Evolutionary conservation across 2,797 vertebrate species (phyloP).

Genomic region (Coregonus sp.): DNA sequence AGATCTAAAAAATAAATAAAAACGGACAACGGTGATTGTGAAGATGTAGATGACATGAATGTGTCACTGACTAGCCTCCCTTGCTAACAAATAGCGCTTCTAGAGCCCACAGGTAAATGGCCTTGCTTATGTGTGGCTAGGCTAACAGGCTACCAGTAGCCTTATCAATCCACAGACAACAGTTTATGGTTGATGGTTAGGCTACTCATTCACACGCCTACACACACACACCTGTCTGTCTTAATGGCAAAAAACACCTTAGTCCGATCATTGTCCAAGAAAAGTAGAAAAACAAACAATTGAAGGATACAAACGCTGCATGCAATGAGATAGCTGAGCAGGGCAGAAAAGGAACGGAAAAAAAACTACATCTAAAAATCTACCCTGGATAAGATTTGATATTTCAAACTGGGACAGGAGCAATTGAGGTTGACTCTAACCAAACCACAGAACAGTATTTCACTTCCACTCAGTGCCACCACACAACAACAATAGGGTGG

Average conservation of each 20-base stretch:
- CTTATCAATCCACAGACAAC: background rate
- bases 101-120: background rate
- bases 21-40: background rate
- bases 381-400: conserved; percentile 23
- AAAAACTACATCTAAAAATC: conserved; percentile 32
- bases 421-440: conserved; percentile 42
- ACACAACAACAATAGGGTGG: conserved; percentile 32
- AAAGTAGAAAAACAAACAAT: background rate
- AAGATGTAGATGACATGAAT: background rate
- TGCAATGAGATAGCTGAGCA: conserved; percentile 43
- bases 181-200: background rate
- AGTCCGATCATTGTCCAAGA: background rate
- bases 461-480: conserved; percentile 33
- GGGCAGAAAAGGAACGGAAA: conserved; percentile 20
- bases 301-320: conserved; percentile 37
- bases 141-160: background rate
- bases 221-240: conserved; percentile 7
- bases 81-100: conserved; percentile 4
- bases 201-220: background rate
- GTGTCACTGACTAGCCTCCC: background rate
- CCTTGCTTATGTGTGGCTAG: background rate
- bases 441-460: conserved; percentile 45
- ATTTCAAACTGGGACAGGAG: conserved; percentile 50
- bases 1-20: background rate
- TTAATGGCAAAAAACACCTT: conserved; percentile 48